Evolutionary conservation across 2,113 vertebrate genomes (phyloP).

Genomic region (Talpa occidentalis): DNA sequence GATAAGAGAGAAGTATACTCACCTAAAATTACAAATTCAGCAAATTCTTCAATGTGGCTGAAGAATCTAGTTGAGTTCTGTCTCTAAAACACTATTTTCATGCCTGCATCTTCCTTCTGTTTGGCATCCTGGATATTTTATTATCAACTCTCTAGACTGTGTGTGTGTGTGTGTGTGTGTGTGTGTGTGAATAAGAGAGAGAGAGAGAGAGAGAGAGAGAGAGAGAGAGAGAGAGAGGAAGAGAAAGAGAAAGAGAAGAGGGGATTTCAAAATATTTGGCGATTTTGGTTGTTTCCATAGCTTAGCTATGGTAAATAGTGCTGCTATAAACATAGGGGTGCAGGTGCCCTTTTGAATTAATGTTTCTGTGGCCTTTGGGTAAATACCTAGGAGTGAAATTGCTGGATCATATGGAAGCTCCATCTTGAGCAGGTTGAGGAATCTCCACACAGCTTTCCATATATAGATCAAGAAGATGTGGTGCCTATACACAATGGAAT

Average conservation of each 20-base stretch:
- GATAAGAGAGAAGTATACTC: conserved; percentile 66
- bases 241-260: neutral
- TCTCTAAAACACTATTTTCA: neutral
- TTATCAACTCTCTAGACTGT: neutral
- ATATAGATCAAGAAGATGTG: no score
- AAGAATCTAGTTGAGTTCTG: neutral
- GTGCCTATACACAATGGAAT: no score
- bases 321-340: no score
- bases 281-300: no score
- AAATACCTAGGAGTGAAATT: no score
- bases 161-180: neutral
- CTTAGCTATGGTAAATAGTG: no score
- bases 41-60: neutral
- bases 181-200: neutral
- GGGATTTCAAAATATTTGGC: no score
- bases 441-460: no score
- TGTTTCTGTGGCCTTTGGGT: no score
- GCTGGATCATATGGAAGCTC: no score
- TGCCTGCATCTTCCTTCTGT: neutral
- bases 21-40: conserved; percentile 61
- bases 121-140: neutral
- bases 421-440: no score
- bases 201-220: neutral
- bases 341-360: no score
- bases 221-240: neutral